A percentile compares a stretch with the other conserved stretches of the same genome.
These are phyloP conservation scores for Drosophila aff. DNA, from an alignment of 1,140 invertebrate genomes.

Conservation along the genomic window DNA sequence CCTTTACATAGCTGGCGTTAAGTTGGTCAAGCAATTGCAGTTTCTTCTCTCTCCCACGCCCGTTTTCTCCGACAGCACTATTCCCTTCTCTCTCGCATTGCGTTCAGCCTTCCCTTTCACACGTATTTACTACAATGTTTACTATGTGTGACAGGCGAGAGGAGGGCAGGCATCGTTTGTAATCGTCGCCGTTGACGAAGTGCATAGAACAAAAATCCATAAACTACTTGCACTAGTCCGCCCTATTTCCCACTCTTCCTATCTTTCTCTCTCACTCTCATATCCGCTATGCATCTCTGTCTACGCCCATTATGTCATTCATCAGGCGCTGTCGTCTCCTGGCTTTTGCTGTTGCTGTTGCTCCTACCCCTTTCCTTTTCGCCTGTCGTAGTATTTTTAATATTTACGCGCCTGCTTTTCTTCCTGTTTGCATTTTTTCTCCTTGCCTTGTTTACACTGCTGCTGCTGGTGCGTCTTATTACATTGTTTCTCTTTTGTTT, in stretches of 20 bases:
- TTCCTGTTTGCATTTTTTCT: slow-evolving; percentile 56
- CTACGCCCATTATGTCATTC: slow-evolving; percentile 77
- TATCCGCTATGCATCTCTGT: slow-evolving; percentile 18
- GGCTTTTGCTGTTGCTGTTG: slow-evolving; percentile 25
- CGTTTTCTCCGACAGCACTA: background rate
- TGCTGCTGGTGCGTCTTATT: slow-evolving; percentile 24
- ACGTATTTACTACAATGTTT: slow-evolving; percentile 79
- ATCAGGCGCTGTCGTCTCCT: slow-evolving; percentile 49
- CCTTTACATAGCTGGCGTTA: slow-evolving; percentile 16
- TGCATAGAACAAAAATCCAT: slow-evolving; percentile 67
- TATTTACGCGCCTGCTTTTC: slow-evolving; percentile 70
- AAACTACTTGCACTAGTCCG: slow-evolving; percentile 68
- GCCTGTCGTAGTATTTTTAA: slow-evolving; percentile 63
- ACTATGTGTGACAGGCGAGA: slow-evolving; percentile 68
- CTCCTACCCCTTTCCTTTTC: slow-evolving; percentile 52
- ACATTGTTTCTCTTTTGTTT: slow-evolving; percentile 23
- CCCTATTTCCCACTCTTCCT: slow-evolving; percentile 5
- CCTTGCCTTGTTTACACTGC: slow-evolving; percentile 42
- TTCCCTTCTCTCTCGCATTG: slow-evolving; percentile 2
- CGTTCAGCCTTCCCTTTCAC: slow-evolving; percentile 34
- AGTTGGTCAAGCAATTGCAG: slow-evolving; percentile 34
- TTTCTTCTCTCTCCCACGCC: slow-evolving; percentile 1
- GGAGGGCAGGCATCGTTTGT: slow-evolving; percentile 12
- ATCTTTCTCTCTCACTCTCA: background rate
- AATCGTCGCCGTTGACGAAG: slow-evolving; percentile 43